A percentile compares a stretch with the other conserved stretches of the same genome.
Conservation (phyloP, 23 tunicate species). For the Halocynthia roretzi region DNA sequence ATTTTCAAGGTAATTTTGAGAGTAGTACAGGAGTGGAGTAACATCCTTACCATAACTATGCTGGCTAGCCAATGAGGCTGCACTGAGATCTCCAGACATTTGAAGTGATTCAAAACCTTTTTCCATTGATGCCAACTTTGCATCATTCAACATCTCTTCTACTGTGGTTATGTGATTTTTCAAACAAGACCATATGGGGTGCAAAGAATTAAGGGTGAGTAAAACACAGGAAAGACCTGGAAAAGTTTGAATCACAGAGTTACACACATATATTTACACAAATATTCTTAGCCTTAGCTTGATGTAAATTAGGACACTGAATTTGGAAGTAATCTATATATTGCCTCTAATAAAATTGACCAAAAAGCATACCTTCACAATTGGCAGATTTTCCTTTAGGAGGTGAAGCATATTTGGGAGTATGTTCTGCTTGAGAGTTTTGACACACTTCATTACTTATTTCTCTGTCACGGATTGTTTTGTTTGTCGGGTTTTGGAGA, state of each 20-base stretch:
- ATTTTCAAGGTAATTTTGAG: too few relatives aligned
- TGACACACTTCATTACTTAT: too few relatives aligned
- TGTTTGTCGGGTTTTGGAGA: neutral
- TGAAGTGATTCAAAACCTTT: neutral
- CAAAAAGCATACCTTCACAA: constrained; percentile 6
- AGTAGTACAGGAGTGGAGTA: neutral
- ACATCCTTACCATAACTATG: constrained; percentile 15
- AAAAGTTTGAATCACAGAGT: neutral
- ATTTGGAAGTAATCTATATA: too few relatives aligned
- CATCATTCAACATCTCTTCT: neutral
- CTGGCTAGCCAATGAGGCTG: neutral
- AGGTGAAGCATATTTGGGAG: constrained; percentile 4
- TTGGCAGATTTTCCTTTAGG: constrained; percentile 14
- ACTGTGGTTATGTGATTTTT: neutral
- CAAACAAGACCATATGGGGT: constrained; percentile 6
- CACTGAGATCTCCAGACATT: neutral
- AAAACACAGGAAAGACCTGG: constrained; percentile 10
- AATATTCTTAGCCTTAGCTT: neutral
- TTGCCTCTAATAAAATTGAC: neutral
- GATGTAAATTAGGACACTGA: neutral
- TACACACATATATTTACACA: neutral
- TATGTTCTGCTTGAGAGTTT: neutral
- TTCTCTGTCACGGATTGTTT: neutral
- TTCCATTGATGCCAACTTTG: neutral
- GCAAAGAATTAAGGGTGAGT: neutral